Evolutionary conservation across 2,888 invertebrate species (phyloP).

Genomic region (Lasiommata megera): DNA sequence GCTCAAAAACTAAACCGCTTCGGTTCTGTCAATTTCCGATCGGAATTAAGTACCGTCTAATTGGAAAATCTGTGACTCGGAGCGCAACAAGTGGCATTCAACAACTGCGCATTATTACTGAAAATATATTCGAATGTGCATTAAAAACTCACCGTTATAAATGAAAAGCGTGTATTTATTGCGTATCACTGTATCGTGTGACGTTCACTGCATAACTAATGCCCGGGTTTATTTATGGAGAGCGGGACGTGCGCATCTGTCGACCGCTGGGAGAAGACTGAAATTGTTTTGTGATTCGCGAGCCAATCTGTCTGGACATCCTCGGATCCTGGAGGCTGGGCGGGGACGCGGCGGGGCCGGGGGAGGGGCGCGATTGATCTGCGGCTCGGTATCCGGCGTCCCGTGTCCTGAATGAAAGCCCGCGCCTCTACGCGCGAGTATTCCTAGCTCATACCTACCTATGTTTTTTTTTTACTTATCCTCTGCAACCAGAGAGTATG

Average conservation of each 20-base stretch:
- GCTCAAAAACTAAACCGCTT: background rate
- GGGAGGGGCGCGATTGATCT: slow-evolving; percentile 69
- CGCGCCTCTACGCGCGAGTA: slow-evolving; percentile 25
- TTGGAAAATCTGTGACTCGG: slow-evolving; percentile 1
- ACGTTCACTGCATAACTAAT: slow-evolving; percentile 63
- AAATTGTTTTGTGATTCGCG: slow-evolving; percentile 26
- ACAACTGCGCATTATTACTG: background rate
- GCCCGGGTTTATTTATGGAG: slow-evolving; percentile 39
- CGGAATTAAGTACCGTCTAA: background rate
- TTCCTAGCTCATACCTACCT: too few relatives aligned
- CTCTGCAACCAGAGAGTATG: too few relatives aligned
- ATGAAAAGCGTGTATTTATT: slow-evolving; percentile 25
- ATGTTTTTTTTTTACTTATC: too few relatives aligned
- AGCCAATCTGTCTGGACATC: slow-evolving; percentile 47
- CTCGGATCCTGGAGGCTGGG: slow-evolving; percentile 46
- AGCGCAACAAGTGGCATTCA: slow-evolving; percentile 10
- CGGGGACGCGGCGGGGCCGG: slow-evolving; percentile 32
- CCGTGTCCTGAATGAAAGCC: slow-evolving; percentile 34
- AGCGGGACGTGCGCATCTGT: slow-evolving; percentile 42
- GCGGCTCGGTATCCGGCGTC: slow-evolving; percentile 53
- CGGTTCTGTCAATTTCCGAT: background rate
- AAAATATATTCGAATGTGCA: slow-evolving; percentile 4
- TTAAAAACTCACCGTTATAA: slow-evolving; percentile 24
- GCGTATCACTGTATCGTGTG: slow-evolving; percentile 46
- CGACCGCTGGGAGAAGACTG: slow-evolving; percentile 58